phyloP scores from a whole-genome alignment of 2,888 invertebrate species.

The Drosophila eohydei region DNA sequence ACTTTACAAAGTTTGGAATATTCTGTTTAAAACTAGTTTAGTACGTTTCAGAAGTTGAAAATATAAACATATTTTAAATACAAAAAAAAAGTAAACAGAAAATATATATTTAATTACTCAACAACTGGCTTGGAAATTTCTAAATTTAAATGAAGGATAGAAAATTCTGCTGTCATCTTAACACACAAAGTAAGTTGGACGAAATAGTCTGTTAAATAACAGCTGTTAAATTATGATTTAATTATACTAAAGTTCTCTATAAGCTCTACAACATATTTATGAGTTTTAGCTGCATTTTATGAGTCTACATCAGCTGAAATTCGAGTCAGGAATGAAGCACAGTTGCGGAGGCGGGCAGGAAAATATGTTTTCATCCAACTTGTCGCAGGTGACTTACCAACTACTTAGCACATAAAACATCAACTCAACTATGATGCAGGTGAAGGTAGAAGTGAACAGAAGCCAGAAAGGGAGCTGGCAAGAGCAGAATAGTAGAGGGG shows the following conservation, averaged over 20 bases:
- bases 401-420: slow-evolving; percentile 78
- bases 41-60: background rate
- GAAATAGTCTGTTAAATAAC: background rate
- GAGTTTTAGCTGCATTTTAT: background rate
- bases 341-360: background rate
- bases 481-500: background rate
- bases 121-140: too few relatives aligned
- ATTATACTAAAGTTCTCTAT: background rate
- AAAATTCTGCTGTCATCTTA: background rate
- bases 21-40: background rate
- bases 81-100: too few relatives aligned
- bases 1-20: background rate
- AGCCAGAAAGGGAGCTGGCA: background rate
- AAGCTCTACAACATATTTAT: background rate
- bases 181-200: background rate
- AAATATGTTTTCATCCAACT: slow-evolving; percentile 71
- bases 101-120: too few relatives aligned
- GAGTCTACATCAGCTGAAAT: slow-evolving; percentile 14
- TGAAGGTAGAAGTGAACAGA: background rate
- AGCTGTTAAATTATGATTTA: background rate
- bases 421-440: slow-evolving; percentile 65
- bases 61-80: background rate
- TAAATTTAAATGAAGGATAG: too few relatives aligned
- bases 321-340: slow-evolving; percentile 3
- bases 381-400: slow-evolving; percentile 83